Base-by-base conservation (phyloP, 2,888 invertebrate species). In the Lepidocyrtinus sp. region DNA sequence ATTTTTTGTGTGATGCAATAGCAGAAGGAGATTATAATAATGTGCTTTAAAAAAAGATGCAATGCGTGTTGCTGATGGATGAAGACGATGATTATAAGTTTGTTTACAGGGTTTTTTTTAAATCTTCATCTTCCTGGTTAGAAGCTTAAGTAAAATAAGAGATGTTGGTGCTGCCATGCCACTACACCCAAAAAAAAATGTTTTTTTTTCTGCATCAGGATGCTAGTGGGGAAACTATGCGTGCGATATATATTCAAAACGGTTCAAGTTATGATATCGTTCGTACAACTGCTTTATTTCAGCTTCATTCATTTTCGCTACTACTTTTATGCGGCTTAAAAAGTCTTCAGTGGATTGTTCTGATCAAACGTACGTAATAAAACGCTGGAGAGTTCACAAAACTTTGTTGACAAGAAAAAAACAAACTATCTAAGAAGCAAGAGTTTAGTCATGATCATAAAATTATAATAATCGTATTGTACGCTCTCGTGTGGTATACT, bases 261-360 rank as follows among this genome's bases (percentile, higher is more conserved):
- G n/a, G n/a, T n/a, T n/a, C n/a, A n/a, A n/a, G n/a, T n/a, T n/a
- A n/a, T n/a, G n/a, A n/a, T n/a, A 9, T 7, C 55, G 55, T 7
- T 21, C n/a, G 78, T 50, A 69, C 68, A 73, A 78, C 78, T 78
- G 78, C 78, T 78, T 73, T 69, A 73, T 78, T 78, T 78, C 78
- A 78, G 68, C 62, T 72, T 71, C 73, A 62, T 78, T 73, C 69
- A 78, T 73, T 73, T 73, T 2, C 59, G 7, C 2, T 22, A 59
- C 22, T 59, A 21, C 59, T 9, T 22, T 21, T 2, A 9, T 21
- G 59, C 59, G 15, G n/a, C n/a, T n/a, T n/a, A n/a, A 55, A 59
- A 59, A 59, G 59, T 59, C 5, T 7, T 36, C 36, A 36, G 12
- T 50, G n/a, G 12, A 12, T 2, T n/a, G 15, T 7, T 15, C 12